A percentile compares a stretch with the other conserved stretches of the same genome.
These are phyloP conservation scores for Poecilia picta DNA, from an alignment of 2,797 vertebrate species.

Conservation along the genomic window DNA sequence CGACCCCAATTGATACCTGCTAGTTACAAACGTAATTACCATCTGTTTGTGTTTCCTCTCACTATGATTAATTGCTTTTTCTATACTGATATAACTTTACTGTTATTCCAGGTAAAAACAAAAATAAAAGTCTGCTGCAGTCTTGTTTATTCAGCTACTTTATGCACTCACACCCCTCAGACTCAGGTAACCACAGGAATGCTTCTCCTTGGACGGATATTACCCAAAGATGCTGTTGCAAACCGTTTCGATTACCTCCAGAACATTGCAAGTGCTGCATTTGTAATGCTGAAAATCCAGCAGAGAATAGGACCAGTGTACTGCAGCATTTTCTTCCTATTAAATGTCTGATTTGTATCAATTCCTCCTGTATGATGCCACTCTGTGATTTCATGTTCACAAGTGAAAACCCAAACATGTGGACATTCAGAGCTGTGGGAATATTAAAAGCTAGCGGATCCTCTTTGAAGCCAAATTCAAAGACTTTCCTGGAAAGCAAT, in stretches of 20 bases:
- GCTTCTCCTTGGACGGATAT: not conserved
- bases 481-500: constrained; percentile 68
- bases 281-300: constrained; percentile 7
- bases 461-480: constrained; percentile 70
- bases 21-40: not conserved
- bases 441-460: constrained; percentile 54
- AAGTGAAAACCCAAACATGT: constrained; percentile 20
- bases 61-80: not conserved
- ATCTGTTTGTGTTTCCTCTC: not conserved
- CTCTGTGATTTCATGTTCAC: constrained; percentile 4
- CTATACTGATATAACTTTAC: constrained; percentile 11
- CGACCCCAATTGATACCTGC: not conserved
- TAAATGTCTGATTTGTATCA: constrained; percentile 34
- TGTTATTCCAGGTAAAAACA: not conserved
- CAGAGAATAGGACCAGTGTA: constrained; percentile 13
- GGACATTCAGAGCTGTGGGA: constrained; percentile 33
- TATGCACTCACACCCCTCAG: not conserved
- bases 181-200: not conserved
- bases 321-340: constrained; percentile 22
- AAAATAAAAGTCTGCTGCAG: constrained; percentile 22
- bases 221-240: not conserved
- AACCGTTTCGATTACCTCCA: not conserved
- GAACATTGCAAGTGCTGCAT: not conserved
- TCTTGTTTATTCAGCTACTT: constrained; percentile 29
- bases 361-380: constrained; percentile 17